Conservation (phyloP, 2,797 vertebrate species). For the Sebastes glaucus region DNA sequence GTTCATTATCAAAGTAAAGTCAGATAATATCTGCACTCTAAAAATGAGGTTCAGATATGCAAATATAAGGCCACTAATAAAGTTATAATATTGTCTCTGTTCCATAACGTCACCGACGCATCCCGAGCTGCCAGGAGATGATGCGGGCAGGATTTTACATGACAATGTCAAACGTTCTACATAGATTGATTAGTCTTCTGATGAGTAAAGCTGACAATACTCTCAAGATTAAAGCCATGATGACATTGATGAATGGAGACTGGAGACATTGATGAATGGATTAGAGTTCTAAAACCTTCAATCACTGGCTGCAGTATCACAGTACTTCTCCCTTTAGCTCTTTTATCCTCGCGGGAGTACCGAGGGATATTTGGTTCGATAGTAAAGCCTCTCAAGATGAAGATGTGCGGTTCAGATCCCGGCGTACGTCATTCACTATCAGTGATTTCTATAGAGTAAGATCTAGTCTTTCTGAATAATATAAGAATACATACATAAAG, state of each 20-base stretch:
- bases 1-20: not conserved
- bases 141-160: constrained; percentile 44
- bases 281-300: constrained; percentile 63
- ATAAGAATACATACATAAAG: not conserved
- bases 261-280: constrained; percentile 66
- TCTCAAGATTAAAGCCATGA: constrained; percentile 58
- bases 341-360: constrained; percentile 24
- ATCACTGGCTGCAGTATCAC: constrained; percentile 41
- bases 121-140: constrained; percentile 9
- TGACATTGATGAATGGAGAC: constrained; percentile 72
- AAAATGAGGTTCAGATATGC: not conserved
- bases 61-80: not conserved
- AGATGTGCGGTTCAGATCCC: constrained; percentile 16
- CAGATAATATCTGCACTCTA: not conserved
- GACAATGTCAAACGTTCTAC: constrained; percentile 58
- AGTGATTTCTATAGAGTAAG: not conserved
- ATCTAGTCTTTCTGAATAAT: not conserved
- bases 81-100: not conserved
- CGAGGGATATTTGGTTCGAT: constrained; percentile 15
- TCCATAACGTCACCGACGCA: not conserved
- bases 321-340: constrained; percentile 19
- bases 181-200: constrained; percentile 68
- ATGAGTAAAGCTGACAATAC: constrained; percentile 69
- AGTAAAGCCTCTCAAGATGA: constrained; percentile 24
- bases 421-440: not conserved